Percentiles rank a stretch among this genome's conserved stretches.
These are phyloP conservation scores for Gallinago jamesoni DNA, from an alignment of 2,113 vertebrate species.

Conservation along the genomic window DNA sequence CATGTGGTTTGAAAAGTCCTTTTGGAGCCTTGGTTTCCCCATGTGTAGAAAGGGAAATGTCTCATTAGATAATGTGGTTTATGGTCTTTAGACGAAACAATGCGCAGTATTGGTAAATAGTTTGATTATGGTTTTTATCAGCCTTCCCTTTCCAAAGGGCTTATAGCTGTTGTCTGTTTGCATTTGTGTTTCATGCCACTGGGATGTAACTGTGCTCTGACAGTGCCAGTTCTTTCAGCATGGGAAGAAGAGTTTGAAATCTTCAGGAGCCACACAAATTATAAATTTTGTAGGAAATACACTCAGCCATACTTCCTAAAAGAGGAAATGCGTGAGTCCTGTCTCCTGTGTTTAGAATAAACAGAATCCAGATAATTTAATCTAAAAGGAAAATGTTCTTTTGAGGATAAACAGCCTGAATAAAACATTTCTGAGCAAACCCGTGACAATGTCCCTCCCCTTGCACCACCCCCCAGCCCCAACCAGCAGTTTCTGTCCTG, in stretches of 20 bases:
- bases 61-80: background rate
- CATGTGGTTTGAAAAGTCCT: background rate
- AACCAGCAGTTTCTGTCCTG: background rate
- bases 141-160: background rate
- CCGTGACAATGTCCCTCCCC: background rate
- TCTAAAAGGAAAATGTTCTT: conserved; percentile 39
- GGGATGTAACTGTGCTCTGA: background rate
- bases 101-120: background rate
- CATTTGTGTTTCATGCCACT: background rate
- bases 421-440: conserved; percentile 50
- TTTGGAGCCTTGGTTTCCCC: background rate
- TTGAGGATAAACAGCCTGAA: conserved; percentile 65
- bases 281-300: conserved; percentile 40
- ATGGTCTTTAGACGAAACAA: background rate
- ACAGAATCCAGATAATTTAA: conserved; percentile 67
- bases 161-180: conserved; percentile 19
- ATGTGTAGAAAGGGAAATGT: background rate
- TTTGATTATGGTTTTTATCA: background rate
- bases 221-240: background rate
- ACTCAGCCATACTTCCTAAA: conserved; percentile 21
- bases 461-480: background rate
- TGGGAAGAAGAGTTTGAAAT: background rate
- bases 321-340: conserved; percentile 32
- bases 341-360: conserved; percentile 58
- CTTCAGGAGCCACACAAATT: background rate